Evolutionary conservation across 2,888 invertebrate species (phyloP).

Genomic region (Podabrus alpinus): DNA sequence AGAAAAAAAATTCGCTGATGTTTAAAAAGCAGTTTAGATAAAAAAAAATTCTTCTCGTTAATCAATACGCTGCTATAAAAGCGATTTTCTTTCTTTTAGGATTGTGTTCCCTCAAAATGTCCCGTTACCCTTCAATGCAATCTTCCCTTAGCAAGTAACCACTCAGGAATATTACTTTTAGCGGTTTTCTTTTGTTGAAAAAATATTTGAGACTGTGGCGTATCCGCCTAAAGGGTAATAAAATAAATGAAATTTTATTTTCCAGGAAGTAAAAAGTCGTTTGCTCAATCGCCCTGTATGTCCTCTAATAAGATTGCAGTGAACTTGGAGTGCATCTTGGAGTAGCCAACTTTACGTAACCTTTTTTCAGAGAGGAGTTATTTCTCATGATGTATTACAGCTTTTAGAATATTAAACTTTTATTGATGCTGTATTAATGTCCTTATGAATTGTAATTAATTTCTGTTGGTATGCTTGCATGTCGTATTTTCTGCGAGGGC

Average conservation of each 20-base stretch:
- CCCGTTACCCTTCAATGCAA: neutral
- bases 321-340: too few relatives aligned
- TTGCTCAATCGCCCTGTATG: neutral
- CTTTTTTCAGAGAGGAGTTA: too few relatives aligned
- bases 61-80: neutral
- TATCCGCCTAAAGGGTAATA: neutral
- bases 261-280: neutral
- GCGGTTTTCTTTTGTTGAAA: neutral
- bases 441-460: too few relatives aligned
- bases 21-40: neutral
- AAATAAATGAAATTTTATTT: neutral
- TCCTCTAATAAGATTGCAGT: too few relatives aligned
- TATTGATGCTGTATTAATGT: too few relatives aligned
- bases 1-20: neutral
- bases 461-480: too few relatives aligned
- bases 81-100: neutral
- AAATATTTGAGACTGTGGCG: neutral
- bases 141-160: neutral
- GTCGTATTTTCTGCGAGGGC: too few relatives aligned
- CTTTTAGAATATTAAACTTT: too few relatives aligned
- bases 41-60: neutral
- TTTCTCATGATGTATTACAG: too few relatives aligned
- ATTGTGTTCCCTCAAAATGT: neutral
- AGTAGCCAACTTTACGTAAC: too few relatives aligned
- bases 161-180: neutral